A percentile compares a stretch with the other conserved stretches of the same genome.
phyloP scores from a whole-genome alignment of 2,797 vertebrate genomes.

The Gymnothorax reevesii region DNA sequence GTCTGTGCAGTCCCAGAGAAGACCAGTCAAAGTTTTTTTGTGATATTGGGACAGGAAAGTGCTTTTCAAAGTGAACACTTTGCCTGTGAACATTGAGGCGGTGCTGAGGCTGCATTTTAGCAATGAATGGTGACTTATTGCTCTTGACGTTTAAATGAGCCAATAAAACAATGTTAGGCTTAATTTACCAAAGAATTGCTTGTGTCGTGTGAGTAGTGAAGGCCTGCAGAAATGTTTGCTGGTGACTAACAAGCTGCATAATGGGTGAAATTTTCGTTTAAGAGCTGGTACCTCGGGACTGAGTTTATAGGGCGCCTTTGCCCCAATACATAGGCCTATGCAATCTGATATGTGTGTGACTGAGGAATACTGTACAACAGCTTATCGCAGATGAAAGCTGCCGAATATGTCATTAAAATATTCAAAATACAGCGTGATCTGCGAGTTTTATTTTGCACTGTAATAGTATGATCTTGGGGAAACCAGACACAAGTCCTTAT shows the following conservation, averaged over 20 bases:
- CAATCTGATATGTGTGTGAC: neutral
- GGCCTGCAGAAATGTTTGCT: neutral
- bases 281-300: neutral
- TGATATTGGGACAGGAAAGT: neutral
- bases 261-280: neutral
- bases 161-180: neutral
- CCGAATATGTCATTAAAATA: neutral
- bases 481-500: neutral
- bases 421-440: neutral
- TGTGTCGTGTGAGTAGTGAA: neutral
- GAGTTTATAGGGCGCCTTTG: neutral
- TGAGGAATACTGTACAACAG: neutral
- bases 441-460: neutral
- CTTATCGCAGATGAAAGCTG: neutral
- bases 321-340: neutral
- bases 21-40: neutral
- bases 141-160: neutral
- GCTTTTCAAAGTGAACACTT: neutral
- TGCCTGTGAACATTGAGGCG: neutral
- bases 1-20: too few relatives aligned
- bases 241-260: neutral
- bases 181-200: neutral
- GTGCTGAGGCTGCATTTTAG: neutral
- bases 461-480: neutral
- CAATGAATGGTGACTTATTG: neutral